phyloP scores from a whole-genome alignment of 2,113 vertebrate species.

The Empidonax alnorum region DNA sequence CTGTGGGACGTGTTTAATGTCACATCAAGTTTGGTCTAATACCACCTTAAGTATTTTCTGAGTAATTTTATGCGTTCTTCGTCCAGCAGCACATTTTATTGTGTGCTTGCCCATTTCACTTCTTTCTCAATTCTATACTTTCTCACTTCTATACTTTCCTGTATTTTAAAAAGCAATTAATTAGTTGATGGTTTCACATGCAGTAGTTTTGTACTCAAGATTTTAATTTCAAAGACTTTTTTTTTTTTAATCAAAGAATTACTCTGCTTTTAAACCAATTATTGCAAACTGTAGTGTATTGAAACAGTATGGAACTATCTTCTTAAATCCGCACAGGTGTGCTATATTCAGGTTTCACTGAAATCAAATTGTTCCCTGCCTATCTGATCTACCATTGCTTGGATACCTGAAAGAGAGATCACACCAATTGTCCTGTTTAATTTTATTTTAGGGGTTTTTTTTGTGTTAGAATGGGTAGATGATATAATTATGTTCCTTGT shows the following conservation, averaged over 20 bases:
- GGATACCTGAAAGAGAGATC: not conserved
- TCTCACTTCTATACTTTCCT: not conserved
- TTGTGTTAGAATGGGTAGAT: not conserved
- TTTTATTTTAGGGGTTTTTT: not conserved
- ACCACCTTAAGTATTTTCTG: not conserved
- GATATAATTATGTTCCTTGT: not conserved
- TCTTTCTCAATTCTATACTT: not conserved
- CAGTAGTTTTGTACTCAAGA: not conserved
- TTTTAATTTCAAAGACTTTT: not conserved
- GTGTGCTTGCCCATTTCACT: not conserved
- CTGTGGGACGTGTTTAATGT: not conserved
- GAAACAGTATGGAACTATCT: not conserved
- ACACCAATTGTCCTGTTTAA: not conserved
- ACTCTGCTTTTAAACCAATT: not conserved
- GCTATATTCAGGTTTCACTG: not conserved
- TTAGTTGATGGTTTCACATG: not conserved
- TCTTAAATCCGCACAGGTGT: not conserved
- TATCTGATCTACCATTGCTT: not conserved
- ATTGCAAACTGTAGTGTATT: not conserved
- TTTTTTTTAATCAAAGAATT: not conserved
- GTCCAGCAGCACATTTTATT: not conserved
- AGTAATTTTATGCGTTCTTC: not conserved
- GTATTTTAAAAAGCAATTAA: not conserved
- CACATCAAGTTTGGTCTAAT: rapidly evolving
- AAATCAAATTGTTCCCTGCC: not conserved